phyloP scores from a whole-genome alignment of 2,888 invertebrate genomes.

The Isoperla grammatica region DNA sequence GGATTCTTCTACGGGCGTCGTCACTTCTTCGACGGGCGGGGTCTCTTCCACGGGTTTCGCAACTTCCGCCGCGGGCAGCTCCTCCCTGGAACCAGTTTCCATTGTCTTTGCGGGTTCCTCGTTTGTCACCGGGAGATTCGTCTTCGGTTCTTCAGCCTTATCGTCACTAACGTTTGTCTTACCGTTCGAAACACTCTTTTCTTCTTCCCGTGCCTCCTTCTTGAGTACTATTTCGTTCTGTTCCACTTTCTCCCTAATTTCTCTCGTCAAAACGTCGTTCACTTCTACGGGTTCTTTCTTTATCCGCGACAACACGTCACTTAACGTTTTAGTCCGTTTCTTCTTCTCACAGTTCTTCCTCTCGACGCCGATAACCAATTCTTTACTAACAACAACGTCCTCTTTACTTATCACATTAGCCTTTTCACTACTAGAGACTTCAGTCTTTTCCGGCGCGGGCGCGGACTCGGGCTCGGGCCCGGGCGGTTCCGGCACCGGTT shows the following conservation, averaged over 20 bases:
- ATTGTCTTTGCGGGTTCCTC: neutral
- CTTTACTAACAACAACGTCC: conserved; percentile 19
- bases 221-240: conserved; percentile 34
- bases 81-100: neutral
- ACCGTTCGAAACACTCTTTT: conserved; percentile 27
- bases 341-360: conserved; percentile 41
- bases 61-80: too few relatives aligned
- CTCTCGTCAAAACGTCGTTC: conserved; percentile 43
- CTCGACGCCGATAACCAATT: conserved; percentile 13
- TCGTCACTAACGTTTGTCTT: conserved; percentile 20
- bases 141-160: conserved; percentile 34
- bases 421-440: conserved; percentile 25
- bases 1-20: neutral
- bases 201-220: conserved; percentile 31
- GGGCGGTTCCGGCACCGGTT: conserved; percentile 36
- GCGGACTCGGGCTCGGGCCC: conserved; percentile 13
- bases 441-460: conserved; percentile 23
- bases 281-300: conserved; percentile 52
- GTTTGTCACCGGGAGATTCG: neutral
- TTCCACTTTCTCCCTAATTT: conserved; percentile 40
- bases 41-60: neutral
- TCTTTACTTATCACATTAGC: conserved; percentile 25
- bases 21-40: neutral
- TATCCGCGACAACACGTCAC: conserved; percentile 56
- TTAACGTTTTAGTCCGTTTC: conserved; percentile 50